Conservation (phyloP, 2,113 vertebrate species). For the Psilopsiagon aymara region DNA sequence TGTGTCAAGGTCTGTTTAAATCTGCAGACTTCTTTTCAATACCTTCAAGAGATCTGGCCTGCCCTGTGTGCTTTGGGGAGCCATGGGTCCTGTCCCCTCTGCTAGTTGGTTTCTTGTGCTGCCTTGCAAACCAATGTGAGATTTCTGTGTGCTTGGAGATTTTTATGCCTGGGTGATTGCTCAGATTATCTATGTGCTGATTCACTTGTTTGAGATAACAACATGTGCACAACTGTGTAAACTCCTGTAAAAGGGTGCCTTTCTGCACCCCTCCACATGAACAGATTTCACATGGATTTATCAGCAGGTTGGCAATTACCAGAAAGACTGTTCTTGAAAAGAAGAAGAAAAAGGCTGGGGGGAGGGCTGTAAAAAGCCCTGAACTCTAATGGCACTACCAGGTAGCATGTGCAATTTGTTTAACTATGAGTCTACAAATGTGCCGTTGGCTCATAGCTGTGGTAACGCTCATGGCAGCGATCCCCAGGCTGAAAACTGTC, state of each 20-base stretch:
- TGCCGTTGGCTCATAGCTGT: slow-evolving; percentile 43
- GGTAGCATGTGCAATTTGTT: slow-evolving; percentile 56
- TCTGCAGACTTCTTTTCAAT: not conserved
- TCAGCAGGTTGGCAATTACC: not conserved
- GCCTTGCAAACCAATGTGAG: not conserved
- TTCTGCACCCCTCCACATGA: not conserved
- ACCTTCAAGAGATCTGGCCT: not conserved
- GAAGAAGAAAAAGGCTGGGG: not conserved
- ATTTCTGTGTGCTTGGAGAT: not conserved
- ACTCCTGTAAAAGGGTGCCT: not conserved
- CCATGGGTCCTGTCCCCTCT: not conserved
- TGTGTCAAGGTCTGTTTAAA: not conserved
- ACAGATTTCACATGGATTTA: not conserved
- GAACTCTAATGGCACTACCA: slow-evolving; percentile 4
- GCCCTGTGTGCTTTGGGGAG: not conserved
- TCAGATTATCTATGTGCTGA: not conserved
- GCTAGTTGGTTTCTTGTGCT: not conserved
- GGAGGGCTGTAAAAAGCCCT: not conserved
- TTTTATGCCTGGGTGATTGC: not conserved
- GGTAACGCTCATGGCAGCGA: slow-evolving; percentile 35
- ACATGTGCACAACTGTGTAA: not conserved
- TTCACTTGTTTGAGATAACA: not conserved
- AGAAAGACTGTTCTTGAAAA: not conserved
- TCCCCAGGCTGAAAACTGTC: slow-evolving; percentile 30
- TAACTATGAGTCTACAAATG: not conserved